These are phyloP conservation scores for Ctenopoma multispine DNA, from an alignment of 2,797 vertebrate species.

Conservation along the genomic window DNA sequence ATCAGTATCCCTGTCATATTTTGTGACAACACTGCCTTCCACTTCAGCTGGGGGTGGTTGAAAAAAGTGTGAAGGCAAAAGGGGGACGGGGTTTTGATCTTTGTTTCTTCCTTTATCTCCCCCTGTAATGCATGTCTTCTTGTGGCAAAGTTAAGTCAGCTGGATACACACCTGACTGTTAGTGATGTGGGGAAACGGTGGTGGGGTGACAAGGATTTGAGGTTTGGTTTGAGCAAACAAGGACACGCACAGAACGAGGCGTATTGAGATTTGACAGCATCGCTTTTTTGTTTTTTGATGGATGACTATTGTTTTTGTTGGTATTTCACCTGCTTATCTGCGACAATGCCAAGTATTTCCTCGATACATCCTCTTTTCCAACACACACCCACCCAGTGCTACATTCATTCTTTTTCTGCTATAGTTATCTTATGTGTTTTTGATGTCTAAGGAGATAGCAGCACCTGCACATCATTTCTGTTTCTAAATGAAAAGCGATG, in stretches of 20 bases:
- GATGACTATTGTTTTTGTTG: conserved; percentile 59
- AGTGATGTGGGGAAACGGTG: conserved; percentile 44
- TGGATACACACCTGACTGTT: conserved; percentile 46
- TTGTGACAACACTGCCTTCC: conserved; percentile 47
- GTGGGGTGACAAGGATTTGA: conserved; percentile 44
- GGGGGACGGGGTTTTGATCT: conserved; percentile 34
- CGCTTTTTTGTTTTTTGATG: conserved; percentile 45
- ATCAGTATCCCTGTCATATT: conserved; percentile 66
- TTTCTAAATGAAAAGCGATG: conserved; percentile 56
- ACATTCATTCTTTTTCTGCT: conserved; percentile 18
- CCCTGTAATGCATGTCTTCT: conserved; percentile 32
- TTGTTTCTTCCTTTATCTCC: conserved; percentile 13
- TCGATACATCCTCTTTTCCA: conserved; percentile 10
- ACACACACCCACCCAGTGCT: background rate
- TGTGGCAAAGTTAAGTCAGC: conserved; percentile 41
- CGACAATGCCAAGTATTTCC: conserved; percentile 32
- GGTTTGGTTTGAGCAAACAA: conserved; percentile 60
- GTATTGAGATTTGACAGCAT: conserved; percentile 44
- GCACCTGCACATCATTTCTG: conserved; percentile 55
- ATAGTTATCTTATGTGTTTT: conserved; percentile 43
- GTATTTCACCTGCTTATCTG: conserved; percentile 57
- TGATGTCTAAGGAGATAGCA: conserved; percentile 39
- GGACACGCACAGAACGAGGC: conserved; percentile 28
- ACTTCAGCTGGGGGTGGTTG: conserved; percentile 47
- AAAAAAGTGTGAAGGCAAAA: conserved; percentile 20